Base-by-base conservation (phyloP, 92 coral and sea anemone genomes). In the Micromussa lordhowensis region DNA sequence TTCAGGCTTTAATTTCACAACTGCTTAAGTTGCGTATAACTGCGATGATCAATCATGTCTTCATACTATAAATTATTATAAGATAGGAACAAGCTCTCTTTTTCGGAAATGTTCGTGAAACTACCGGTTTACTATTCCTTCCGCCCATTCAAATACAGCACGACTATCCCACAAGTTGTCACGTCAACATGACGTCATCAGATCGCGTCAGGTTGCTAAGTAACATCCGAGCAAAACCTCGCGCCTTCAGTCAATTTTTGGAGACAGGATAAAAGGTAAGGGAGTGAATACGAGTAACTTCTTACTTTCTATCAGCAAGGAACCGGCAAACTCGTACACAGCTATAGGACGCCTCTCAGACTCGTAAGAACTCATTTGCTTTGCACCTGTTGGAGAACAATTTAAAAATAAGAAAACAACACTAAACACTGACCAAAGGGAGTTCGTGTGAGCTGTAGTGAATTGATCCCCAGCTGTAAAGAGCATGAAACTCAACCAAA, bases 261-360 rank as follows among this genome's bases (percentile, higher is more conserved):
- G 7, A 40, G 19, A 54, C 17, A 54, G 59, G 4, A 8, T 14
- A 54, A 54, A 54, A 17, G 17, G 21, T 51, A 54, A 54, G 11
- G 32, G 22, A 11, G 34, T 71, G 0, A 48, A 51, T 12, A 38
- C 29, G 2, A 30, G 49, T 31, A 24, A 77, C 3, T 2, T 4
- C 93, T 87, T 94, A 97, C 99, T 93, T 92, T 84, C 93, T 55
- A 97, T 85, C 19, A 96, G 96, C 59, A 97, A 91, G 76, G 93
- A 95, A 38, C 99, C 99, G 1, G 96, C 98, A 44, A 97, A 88
- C 87, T 97, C 99, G 91, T 95, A 95, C 8, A 97, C 98, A 74
- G 98, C 99, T 36, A 96, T 91, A 74, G 89, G 89, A 18, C 84
- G 83, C 77, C 32, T 64, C 29, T 77, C 89, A 34, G 88, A 74